Evolutionary conservation across 2,888 invertebrate species (phyloP).

Genomic region (Melanostoma mellinum): DNA sequence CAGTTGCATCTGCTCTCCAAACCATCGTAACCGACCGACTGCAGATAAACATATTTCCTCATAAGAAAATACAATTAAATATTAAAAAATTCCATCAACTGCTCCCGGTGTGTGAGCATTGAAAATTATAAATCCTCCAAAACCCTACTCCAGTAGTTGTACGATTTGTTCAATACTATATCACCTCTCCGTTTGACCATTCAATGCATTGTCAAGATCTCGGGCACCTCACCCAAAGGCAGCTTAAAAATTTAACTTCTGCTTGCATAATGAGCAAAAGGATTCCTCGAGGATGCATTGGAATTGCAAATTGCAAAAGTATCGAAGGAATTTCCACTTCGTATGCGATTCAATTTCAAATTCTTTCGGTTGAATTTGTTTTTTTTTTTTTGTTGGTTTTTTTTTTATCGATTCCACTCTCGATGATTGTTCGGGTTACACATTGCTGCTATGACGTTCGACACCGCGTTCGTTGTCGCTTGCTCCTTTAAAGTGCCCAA

Average conservation of each 20-base stretch:
- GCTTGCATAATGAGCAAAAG: slow-evolving; percentile 60
- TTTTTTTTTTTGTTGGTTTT: slow-evolving; percentile 4
- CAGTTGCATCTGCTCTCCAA: slow-evolving; percentile 13
- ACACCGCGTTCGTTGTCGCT: neutral
- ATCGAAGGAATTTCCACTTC: slow-evolving; percentile 50
- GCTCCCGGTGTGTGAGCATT: slow-evolving; percentile 15
- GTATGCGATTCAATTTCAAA: slow-evolving; percentile 39
- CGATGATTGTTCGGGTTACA: neutral
- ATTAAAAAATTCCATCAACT: slow-evolving; percentile 54
- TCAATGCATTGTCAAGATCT: slow-evolving; percentile 48
- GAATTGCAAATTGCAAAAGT: slow-evolving; percentile 67
- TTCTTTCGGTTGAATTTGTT: slow-evolving; percentile 44
- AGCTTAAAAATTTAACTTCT: slow-evolving; percentile 21
- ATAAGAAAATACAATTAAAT: slow-evolving; percentile 30
- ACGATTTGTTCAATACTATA: slow-evolving; percentile 23
- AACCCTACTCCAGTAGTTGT: neutral
- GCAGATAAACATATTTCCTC: neutral
- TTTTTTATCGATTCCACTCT: slow-evolving; percentile 55
- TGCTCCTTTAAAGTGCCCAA: slow-evolving; percentile 42
- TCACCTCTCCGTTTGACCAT: slow-evolving; percentile 7
- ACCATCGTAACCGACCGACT: neutral
- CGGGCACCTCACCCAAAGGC: slow-evolving; percentile 29
- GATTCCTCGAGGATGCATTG: slow-evolving; percentile 61
- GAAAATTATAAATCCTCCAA: slow-evolving; percentile 25
- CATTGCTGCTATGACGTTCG: neutral